phyloP scores from a whole-genome alignment of 2,113 vertebrate genomes.

The Sylvilagus bachmani region DNA sequence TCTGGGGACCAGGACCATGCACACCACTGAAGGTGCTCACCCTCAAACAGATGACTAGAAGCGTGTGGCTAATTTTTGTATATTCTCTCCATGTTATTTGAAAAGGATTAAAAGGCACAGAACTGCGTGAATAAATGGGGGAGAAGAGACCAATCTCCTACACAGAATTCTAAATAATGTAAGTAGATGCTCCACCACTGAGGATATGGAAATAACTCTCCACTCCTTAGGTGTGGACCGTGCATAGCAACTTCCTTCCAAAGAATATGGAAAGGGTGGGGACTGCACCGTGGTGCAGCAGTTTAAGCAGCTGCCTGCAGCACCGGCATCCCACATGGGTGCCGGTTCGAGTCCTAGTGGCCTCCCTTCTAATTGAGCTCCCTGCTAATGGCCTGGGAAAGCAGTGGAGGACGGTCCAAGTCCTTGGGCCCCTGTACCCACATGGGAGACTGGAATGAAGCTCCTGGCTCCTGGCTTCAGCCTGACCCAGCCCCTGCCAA shows the following conservation, averaged over 20 bases:
- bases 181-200: neutral
- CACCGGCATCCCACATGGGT: too few relatives aligned
- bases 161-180: neutral
- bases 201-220: neutral
- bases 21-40: neutral
- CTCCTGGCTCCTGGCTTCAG: too few relatives aligned
- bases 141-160: neutral
- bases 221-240: neutral
- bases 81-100: neutral
- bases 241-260: neutral
- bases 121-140: neutral
- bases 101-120: neutral
- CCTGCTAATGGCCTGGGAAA: too few relatives aligned
- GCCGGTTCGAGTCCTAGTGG: too few relatives aligned
- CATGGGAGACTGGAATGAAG: too few relatives aligned
- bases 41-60: neutral
- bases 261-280: neutral
- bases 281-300: neutral
- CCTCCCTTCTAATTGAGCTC: too few relatives aligned
- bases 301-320: too few relatives aligned
- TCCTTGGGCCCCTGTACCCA: too few relatives aligned
- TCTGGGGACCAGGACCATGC: neutral
- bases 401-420: too few relatives aligned
- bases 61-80: neutral
- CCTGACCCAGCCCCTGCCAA: too few relatives aligned